phyloP scores from a whole-genome alignment of 2,797 vertebrate species.

The Chiroxiphia lanceolata region DNA sequence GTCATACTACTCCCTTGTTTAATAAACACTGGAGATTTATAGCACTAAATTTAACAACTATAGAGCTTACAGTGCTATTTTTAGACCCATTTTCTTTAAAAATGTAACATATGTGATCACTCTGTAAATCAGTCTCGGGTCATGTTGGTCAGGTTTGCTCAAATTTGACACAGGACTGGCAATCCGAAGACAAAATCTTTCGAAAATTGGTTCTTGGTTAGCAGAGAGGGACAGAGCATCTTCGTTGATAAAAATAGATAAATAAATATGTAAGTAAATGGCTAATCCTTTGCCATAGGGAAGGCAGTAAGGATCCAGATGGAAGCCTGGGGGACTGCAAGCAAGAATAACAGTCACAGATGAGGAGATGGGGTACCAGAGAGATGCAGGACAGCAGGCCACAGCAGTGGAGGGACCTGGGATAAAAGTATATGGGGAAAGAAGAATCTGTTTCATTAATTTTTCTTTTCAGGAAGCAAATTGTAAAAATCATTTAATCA shows the following conservation, averaged over 20 bases:
- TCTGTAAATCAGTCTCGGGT: neutral
- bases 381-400: neutral
- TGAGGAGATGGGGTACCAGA: neutral
- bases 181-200: neutral
- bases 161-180: neutral
- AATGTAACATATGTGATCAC: neutral
- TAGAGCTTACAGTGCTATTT: neutral
- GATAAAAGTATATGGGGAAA: neutral
- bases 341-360: fast-evolving
- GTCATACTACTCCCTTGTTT: neutral
- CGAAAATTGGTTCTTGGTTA: neutral
- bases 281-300: neutral
- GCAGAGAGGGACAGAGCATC: neutral
- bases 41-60: neutral
- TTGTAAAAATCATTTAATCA: neutral
- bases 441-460: neutral
- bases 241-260: neutral
- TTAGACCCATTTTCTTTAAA: neutral
- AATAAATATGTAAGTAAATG: neutral
- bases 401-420: neutral
- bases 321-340: neutral
- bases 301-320: neutral
- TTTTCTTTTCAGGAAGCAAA: neutral
- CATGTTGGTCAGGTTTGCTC: neutral
- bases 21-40: neutral